These are phyloP conservation scores for Galeopsomyia nigrocyanea DNA, from an alignment of 2,888 invertebrate genomes.

Conservation along the genomic window DNA sequence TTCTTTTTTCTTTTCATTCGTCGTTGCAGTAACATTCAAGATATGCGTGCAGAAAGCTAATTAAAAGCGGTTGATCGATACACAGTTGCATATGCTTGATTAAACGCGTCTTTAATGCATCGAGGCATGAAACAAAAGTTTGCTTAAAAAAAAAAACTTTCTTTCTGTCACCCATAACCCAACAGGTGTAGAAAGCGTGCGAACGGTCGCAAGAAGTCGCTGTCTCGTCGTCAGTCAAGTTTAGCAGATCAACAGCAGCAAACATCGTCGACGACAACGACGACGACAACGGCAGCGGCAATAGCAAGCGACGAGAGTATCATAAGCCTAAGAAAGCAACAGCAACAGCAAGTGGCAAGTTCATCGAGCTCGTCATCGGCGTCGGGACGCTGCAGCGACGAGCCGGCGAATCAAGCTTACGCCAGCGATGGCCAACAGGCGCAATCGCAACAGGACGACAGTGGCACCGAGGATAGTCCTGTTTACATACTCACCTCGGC, in stretches of 20 bases:
- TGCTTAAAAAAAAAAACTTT: no score
- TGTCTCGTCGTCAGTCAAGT: constrained; percentile 65
- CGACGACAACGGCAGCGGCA: constrained; percentile 43
- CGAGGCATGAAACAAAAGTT: no score
- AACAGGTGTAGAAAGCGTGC: constrained; percentile 64
- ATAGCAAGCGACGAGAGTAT: constrained; percentile 33
- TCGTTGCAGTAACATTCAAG: no score
- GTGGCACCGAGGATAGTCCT: constrained; percentile 66
- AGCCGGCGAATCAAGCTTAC: constrained; percentile 35
- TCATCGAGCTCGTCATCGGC: constrained; percentile 66
- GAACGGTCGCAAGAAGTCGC: constrained; percentile 66
- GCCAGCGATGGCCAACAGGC: constrained; percentile 61
- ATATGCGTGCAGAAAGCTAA: no score
- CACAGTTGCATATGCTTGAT: no score
- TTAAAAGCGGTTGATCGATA: no score
- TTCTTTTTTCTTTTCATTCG: not conserved
- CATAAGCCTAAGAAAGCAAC: constrained; percentile 14
- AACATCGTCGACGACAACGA: constrained; percentile 27
- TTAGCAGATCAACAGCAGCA: constrained; percentile 47
- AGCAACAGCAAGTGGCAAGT: constrained; percentile 31
- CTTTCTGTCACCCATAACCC: constrained; percentile 17
- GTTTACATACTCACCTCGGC: constrained; percentile 66
- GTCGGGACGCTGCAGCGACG: constrained; percentile 64
- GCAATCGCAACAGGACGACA: constrained; percentile 66
- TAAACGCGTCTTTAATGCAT: no score